Percentiles rank a stretch among this genome's conserved stretches.
These are phyloP conservation scores for Drosophila dives DNA, from an alignment of 2,888 invertebrate species.

Conservation along the genomic window DNA sequence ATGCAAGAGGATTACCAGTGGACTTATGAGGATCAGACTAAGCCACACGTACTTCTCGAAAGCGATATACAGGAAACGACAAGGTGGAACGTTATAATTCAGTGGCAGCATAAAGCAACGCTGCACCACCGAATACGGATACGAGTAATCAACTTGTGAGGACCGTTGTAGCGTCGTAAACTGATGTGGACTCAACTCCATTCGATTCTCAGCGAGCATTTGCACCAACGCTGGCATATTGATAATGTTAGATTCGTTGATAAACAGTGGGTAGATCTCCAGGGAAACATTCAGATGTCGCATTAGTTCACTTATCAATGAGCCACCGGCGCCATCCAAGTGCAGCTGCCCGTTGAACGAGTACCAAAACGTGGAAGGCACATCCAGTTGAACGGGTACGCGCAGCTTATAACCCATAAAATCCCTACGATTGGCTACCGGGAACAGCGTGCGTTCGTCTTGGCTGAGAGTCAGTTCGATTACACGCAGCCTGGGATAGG, in stretches of 20 bases:
- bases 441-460: conserved; percentile 47
- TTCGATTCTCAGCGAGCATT: conserved; percentile 28
- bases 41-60: conserved; percentile 55
- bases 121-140: conserved; percentile 49
- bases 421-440: conserved; percentile 21
- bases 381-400: conserved; percentile 66
- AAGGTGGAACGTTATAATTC: conserved; percentile 41
- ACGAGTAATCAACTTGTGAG: conserved; percentile 59
- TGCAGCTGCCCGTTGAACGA: not conserved
- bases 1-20: conserved; percentile 13
- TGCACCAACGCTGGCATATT: conserved; percentile 49
- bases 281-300: conserved; percentile 55
- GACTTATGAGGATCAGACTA: conserved; percentile 14
- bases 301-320: conserved; percentile 57
- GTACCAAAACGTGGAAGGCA: conserved; percentile 68
- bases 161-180: conserved; percentile 48
- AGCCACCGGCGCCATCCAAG: conserved; percentile 62
- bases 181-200: conserved; percentile 67
- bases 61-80: conserved; percentile 49
- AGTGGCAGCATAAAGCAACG: conserved; percentile 68
- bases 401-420: conserved; percentile 59
- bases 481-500: conserved; percentile 63
- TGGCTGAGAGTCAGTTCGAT: conserved; percentile 7
- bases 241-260: conserved; percentile 59
- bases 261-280: conserved; percentile 41